These are phyloP conservation scores for Sebastes itinus DNA, from an alignment of 2,797 vertebrate species.

Conservation along the genomic window DNA sequence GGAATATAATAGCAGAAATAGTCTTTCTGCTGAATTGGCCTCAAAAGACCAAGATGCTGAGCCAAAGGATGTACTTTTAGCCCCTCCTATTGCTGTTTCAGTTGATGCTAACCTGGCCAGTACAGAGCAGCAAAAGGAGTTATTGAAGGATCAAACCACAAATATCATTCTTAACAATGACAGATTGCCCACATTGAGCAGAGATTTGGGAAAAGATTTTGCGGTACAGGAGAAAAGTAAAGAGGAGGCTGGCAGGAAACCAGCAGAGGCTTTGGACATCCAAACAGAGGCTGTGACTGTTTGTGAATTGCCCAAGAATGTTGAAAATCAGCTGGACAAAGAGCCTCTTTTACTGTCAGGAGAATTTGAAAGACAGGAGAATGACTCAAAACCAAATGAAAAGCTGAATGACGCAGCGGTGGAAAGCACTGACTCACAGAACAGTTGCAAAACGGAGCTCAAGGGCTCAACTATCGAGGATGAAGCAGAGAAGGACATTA, in stretches of 20 bases:
- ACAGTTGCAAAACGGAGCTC: conserved; percentile 25
- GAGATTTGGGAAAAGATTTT: conserved; percentile 18
- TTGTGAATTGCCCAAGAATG: conserved; percentile 61
- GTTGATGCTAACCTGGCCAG: neutral
- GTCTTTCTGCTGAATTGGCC: conserved; percentile 1
- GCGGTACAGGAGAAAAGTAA: conserved; percentile 31
- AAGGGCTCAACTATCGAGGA: conserved; percentile 1
- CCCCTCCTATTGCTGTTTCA: neutral
- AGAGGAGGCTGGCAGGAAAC: conserved; percentile 43
- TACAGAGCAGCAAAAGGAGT: neutral
- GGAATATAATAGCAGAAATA: neutral
- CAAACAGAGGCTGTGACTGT: conserved; percentile 57
- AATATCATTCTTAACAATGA: conserved; percentile 26
- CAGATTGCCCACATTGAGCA: neutral
- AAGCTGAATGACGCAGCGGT: conserved; percentile 23
- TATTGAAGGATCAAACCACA: conserved; percentile 23
- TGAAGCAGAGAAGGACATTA: conserved; percentile 8
- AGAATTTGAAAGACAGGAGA: conserved; percentile 26
- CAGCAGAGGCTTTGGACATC: conserved; percentile 32
- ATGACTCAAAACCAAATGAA: conserved; percentile 49
- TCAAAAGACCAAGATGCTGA: conserved; percentile 30
- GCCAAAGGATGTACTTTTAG: neutral
- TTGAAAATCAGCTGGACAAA: conserved; percentile 63
- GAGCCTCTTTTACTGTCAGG: conserved; percentile 51
- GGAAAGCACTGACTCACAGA: conserved; percentile 43